Evolutionary conservation across 92 coral and sea anemone species (phyloP).

Genomic region (Ricordea florida): DNA sequence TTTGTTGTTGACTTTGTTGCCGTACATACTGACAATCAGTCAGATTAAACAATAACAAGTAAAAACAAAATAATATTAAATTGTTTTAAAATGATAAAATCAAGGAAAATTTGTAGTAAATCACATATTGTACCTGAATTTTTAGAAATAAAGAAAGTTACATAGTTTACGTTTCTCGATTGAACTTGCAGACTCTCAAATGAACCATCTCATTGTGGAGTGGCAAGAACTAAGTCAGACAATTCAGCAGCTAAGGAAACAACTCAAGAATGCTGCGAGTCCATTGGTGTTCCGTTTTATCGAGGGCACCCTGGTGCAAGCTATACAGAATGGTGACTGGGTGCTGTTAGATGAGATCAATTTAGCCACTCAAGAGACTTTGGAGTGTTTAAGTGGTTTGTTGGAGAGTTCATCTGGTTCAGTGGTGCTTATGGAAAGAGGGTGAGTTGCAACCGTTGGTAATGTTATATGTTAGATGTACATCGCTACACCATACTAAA

Average conservation of each 20-base stretch:
- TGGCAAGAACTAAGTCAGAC: constrained; percentile 79
- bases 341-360: constrained; percentile 95
- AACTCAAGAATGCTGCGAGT: constrained; percentile 89
- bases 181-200: background rate
- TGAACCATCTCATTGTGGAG: constrained; percentile 18
- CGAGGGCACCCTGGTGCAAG: constrained; percentile 92
- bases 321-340: constrained; percentile 88
- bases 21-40: too few species aligned
- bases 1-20: too few species aligned
- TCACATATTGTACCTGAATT: too few species aligned
- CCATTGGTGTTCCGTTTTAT: constrained; percentile 88
- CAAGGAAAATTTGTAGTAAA: too few species aligned
- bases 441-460: constrained; percentile 52
- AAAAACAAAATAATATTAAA: too few species aligned
- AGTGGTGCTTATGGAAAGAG: constrained; percentile 91
- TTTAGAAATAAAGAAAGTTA: too few species aligned
- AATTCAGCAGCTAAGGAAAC: constrained; percentile 70
- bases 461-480: background rate
- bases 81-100: too few species aligned
- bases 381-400: constrained; percentile 96
- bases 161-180: too few species aligned
- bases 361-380: constrained; percentile 94
- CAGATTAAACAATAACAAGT: too few species aligned
- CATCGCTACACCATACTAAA: too few species aligned
- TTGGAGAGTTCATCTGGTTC: constrained; percentile 93